Conservation (phyloP, 2,113 vertebrate species). For the Ellobius talpinus region DNA sequence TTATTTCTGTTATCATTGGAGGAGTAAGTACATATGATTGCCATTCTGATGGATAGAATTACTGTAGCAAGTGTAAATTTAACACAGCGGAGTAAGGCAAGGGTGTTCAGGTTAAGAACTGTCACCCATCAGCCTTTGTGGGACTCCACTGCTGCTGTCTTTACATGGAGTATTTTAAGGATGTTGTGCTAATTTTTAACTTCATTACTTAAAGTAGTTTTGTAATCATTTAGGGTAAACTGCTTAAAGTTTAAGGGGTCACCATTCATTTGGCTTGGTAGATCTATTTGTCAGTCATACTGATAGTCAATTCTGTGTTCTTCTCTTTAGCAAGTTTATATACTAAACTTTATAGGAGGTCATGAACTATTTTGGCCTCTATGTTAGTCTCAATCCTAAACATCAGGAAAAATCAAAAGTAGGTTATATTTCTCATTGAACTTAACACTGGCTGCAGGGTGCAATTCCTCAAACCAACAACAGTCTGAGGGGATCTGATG, state of each 20-base stretch:
- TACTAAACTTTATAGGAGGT: constrained; percentile 30
- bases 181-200: constrained; percentile 19
- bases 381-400: background rate
- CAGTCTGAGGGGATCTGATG: background rate
- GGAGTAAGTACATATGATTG: background rate
- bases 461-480: background rate
- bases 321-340: background rate
- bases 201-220: constrained; percentile 45
- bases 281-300: background rate
- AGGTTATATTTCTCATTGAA: constrained; percentile 40
- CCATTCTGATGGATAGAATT: background rate
- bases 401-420: background rate
- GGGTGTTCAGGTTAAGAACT: background rate
- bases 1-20: background rate
- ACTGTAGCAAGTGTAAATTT: background rate
- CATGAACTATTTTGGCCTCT: constrained; percentile 42
- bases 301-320: constrained; percentile 1
- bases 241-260: constrained; percentile 14
- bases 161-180: background rate
- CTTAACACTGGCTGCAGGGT: background rate
- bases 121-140: background rate
- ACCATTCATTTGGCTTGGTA: background rate
- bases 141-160: background rate
- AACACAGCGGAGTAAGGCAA: too few relatives aligned
- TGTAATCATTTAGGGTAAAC: background rate